Evolutionary conservation across 2,113 vertebrate genomes (phyloP), one percentile per base, ranked within the genome.

Genomic region (Hippocampus guttulatus): DNA sequence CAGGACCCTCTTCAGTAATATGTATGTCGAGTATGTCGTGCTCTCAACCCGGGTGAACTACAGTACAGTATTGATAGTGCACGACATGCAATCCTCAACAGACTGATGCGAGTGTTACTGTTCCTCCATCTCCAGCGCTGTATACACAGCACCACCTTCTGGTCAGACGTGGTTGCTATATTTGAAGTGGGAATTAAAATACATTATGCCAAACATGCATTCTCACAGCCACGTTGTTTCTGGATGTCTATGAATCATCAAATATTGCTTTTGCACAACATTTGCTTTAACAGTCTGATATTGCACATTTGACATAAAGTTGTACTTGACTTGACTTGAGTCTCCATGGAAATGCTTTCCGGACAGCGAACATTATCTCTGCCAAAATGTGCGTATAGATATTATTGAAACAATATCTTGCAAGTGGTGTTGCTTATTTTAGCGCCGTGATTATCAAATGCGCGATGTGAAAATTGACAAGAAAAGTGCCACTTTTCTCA

Each of bases 41-140:
- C 10, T n/a, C 49, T 71, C 83, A 71, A 83, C 71, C 73, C 79
- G 0, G 30, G 52, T 75, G 85, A 51, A 14, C 1, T 2, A 1
- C 33, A 38, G 33, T 2, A 1, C 33, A 33, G 33, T 11, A 40
- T 5, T 14, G 73, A 63, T 79, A 74, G 68, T 83, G 77, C 84
- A 78, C 43, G 3, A 12, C 55, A 33, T 16, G 10, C 15, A 2
- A 61, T 60, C 8, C 66, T 62, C 71, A 43, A 64, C 62, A 75
- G 77, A 61, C 40, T 69, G 67, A 40, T 51, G 15, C 25, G 7
- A 60, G 12, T 45, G 43, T 11, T 45, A 2, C 12, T 45, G 43
- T 11, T 45, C 11, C 12, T 49, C 47, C 16, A 49, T 3, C 7
- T 3, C 62, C 8, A 61, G 64, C 23, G 18, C 14, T 33, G 15